Percentiles rank a stretch among this genome's conserved stretches.
These are phyloP conservation scores for Carassius auratus DNA, from an alignment of 2,113 vertebrate species.

Conservation along the genomic window DNA sequence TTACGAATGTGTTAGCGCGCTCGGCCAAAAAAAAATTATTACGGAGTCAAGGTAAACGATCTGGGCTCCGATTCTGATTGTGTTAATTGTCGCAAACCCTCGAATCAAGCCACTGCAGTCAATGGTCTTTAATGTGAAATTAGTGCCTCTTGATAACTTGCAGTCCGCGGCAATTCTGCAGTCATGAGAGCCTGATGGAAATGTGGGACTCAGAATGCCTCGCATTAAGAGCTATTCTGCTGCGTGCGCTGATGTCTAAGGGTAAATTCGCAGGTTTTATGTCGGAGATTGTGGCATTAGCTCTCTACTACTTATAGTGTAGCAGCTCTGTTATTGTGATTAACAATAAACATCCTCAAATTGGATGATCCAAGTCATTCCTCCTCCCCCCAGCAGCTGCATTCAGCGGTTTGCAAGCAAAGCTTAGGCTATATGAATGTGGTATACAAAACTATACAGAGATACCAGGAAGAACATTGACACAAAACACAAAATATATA, in stretches of 20 bases:
- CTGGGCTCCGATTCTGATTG: conserved; percentile 99
- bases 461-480: background rate
- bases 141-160: conserved; percentile 99
- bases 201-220: conserved; percentile 67
- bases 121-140: conserved; percentile 99
- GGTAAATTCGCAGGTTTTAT: conserved; percentile 62
- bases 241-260: conserved; percentile 58
- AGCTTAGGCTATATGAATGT: too few species aligned
- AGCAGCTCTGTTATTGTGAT: conserved; percentile 35
- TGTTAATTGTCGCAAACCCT: conserved; percentile 99
- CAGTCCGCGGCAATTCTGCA: conserved; percentile 96
- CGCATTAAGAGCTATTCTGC: conserved; percentile 77
- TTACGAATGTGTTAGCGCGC: conserved; percentile 61
- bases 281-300: conserved; percentile 67
- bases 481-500: background rate
- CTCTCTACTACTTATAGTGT: conserved; percentile 33
- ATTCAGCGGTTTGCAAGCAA: conserved; percentile 11
- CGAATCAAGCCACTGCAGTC: conserved; percentile 97
- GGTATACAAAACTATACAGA: background rate
- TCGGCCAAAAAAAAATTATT: conserved; percentile 84
- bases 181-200: conserved; percentile 94
- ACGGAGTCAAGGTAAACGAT: conserved; percentile 98
- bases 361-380: conserved; percentile 52
- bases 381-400: background rate
- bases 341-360: conserved; percentile 17